Evolutionary conservation across 2,888 invertebrate species (phyloP), one percentile per base, ranked within the genome.

Genomic region (Unio delphinus): DNA sequence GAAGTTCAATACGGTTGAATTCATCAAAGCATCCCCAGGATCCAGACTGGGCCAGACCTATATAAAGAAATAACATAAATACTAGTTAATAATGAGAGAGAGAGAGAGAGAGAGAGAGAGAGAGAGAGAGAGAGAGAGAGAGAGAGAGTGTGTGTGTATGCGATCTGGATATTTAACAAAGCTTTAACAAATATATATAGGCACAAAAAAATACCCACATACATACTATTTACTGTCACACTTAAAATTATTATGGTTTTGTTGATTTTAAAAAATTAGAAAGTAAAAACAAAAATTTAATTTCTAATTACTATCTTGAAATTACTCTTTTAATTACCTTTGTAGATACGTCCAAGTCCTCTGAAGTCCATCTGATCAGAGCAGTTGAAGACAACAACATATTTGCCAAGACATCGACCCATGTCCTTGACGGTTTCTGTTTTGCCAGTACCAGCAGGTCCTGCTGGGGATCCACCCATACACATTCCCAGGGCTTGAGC

Each of bases 381-480:
- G 74, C 90, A 90, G 82, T 90, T 90, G 84, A 90, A 90, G 69
- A 90, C 90, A 15, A 90, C 90, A 5, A 90, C 90, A 75, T 90
- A 90, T 73, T 90, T 90, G 55, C 90, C 90, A 18, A 90, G 86
- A 81, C 90, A 90, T 26, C 90, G 82, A 11, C 90, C 90, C 90
- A 90, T 90, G 80, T 90, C 90, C 74, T 86, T 86, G 67, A 81
- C 80, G 23, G 90, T 90, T 79, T 90, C 90, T 18, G 90, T 90
- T 76, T 90, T 90, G 7, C 98, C 98, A 0, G 98, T 98, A 18
- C 98, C 98, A 0, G 98, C 98, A 3, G 98, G 98, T 0, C 98
- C 98, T 82, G 97, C 97, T 0, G 98, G 98, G 23, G 96, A 96
- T 0, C 97, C 98, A 23, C 98, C 98, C 97, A 98, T 96, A 76